Evolutionary conservation across 2,113 vertebrate genomes (phyloP).

Genomic region (Platysternon megacephalum): DNA sequence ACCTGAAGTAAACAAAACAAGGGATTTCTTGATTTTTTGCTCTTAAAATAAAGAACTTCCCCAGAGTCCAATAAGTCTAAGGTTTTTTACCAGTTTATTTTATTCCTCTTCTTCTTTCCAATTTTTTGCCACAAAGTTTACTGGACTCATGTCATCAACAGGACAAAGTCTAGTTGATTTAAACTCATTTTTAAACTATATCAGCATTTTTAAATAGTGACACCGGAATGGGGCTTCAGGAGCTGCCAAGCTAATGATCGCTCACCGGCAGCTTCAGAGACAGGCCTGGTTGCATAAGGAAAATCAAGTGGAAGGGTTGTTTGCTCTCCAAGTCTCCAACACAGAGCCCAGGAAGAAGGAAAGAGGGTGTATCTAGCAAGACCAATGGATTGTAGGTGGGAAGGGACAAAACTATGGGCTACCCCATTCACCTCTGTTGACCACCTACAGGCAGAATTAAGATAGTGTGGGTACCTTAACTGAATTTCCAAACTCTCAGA

Average conservation of each 20-base stretch:
- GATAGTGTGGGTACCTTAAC: neutral
- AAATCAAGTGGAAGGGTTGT: no score
- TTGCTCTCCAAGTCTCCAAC: no score
- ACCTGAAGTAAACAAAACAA: neutral
- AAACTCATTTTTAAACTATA: neutral
- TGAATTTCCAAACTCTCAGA: neutral
- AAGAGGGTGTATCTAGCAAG: neutral
- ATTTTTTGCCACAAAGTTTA: neutral
- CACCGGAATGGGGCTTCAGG: neutral
- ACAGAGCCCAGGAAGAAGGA: neutral
- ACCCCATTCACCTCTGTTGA: neutral
- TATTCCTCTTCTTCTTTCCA: neutral
- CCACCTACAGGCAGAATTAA: neutral
- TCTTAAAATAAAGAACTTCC: neutral
- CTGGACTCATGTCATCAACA: neutral
- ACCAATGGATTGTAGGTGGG: neutral
- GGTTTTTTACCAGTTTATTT: neutral
- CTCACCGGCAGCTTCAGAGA: no score
- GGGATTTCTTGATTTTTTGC: neutral
- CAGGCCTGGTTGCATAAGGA: no score
- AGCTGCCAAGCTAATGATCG: no score
- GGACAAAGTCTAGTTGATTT: neutral
- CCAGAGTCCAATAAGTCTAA: neutral
- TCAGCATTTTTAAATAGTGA: neutral
- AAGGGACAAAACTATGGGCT: neutral